Evolutionary conservation across 64 coral and sea anemone genomes (phyloP), one percentile per base, ranked within the genome.

Genomic region (Acropora yongei): DNA sequence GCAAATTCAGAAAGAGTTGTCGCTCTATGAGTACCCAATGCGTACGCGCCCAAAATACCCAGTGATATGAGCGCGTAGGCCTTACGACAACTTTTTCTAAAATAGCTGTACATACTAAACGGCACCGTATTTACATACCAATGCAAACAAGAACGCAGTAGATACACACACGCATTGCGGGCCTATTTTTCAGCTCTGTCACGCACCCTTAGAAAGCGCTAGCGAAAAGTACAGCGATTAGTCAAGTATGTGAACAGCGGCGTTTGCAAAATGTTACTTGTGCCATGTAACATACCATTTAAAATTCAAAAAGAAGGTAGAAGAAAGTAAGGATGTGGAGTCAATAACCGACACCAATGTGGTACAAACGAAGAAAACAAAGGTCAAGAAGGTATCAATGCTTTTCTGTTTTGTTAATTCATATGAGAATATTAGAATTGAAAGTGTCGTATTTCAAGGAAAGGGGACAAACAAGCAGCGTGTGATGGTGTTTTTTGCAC

Each of bases 391-490:
- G 80, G 80, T 83, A 47, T 67, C 12, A 60, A 18, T 5, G 2
- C 4, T 46, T 5, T n/a, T 8, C 11, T 18, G 4, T 83, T 83
- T 14, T 19, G 3, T 45, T 58, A 17, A 46, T 67, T 9, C 46
- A 18, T 17, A 7, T 8, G 14, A 5, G 30, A 3, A 44, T 46
- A 83, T 46, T 61, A 2, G 44, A 83, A 6, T 67, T 47, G 44
- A 4, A 0, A 46, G 3, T 5, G 11, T 10, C 47, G 17, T 11
- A 46, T 83, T 68, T 2, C 81, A 98, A 88, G 87, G 60, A 47
- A 98, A 98, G 86, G 96, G 91, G 94, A 93, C 94, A 20, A 98
- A 98, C 80, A 98, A 98, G 85, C 97, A 98, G 82, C 83, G 97
- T 14, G 97, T 98, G 7, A 49, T 98, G 4, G 94, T 98, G 20